phyloP scores from a whole-genome alignment of 2,797 vertebrate genomes.

The Argya squamiceps region DNA sequence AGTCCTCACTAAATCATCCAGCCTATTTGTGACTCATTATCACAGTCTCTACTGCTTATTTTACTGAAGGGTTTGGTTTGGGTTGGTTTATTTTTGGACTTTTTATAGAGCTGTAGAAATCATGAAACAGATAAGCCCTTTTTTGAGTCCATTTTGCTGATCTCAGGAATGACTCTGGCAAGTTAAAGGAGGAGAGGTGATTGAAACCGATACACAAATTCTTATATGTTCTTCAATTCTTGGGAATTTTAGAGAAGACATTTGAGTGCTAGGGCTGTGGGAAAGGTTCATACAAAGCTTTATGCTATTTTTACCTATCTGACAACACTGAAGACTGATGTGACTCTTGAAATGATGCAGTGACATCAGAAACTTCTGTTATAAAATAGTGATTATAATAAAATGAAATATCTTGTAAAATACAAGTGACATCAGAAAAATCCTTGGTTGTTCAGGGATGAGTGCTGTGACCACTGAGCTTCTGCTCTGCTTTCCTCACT shows the following conservation, averaged over 20 bases:
- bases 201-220: background rate
- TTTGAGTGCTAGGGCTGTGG: background rate
- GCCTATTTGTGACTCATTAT: background rate
- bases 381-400: background rate
- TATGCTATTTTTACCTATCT: background rate
- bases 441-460: background rate
- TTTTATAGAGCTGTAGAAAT: background rate
- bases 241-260: background rate
- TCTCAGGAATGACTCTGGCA: background rate
- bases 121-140: background rate
- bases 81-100: background rate
- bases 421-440: background rate
- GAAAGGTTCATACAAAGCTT: background rate
- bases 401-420: background rate
- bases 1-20: background rate
- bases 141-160: background rate
- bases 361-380: slow-evolving; percentile 9
- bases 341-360: background rate
- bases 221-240: background rate
- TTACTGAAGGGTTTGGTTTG: background rate
- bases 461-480: background rate
- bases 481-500: background rate
- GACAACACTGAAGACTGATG: background rate
- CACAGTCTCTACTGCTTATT: background rate
- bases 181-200: background rate